phyloP scores from a whole-genome alignment of 1,140 invertebrate species.

The Hycleus phaleratus region DNA sequence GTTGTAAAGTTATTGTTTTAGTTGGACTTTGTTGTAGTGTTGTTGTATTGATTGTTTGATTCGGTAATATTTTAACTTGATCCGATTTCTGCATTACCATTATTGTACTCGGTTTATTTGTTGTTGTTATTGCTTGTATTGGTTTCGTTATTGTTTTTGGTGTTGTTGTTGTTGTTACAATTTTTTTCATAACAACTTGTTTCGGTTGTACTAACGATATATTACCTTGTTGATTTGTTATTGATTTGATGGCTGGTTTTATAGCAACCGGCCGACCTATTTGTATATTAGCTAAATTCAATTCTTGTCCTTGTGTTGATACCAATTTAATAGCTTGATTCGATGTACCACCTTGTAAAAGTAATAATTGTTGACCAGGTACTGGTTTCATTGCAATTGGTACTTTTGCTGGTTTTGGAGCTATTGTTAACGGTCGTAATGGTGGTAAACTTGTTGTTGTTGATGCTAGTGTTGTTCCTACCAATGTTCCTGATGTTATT shows the following conservation, averaged over 20 bases:
- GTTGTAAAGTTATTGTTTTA: conserved; percentile 62
- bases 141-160: conserved; percentile 26
- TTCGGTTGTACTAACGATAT: conserved; percentile 31
- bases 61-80: conserved; percentile 29
- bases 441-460: conserved; percentile 27
- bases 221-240: conserved; percentile 15
- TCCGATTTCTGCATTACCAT: conserved; percentile 32
- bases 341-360: conserved; percentile 30
- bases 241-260: conserved; percentile 28
- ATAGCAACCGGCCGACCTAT: conserved; percentile 33
- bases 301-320: conserved; percentile 33
- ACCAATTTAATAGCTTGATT: conserved; percentile 37
- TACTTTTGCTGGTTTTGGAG: conserved; percentile 38
- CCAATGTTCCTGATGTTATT: not conserved
- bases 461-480: not conserved
- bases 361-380: conserved; percentile 32
- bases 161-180: conserved; percentile 22
- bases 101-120: conserved; percentile 23
- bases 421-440: conserved; percentile 38
- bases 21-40: conserved; percentile 43
- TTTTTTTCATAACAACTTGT: conserved; percentile 37
- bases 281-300: conserved; percentile 34
- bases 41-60: conserved; percentile 1
- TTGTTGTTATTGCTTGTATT: conserved; percentile 5
- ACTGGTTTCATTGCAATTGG: conserved; percentile 36